Conservation (phyloP, 2,888 invertebrate species). For the Bombylius discolor region DNA sequence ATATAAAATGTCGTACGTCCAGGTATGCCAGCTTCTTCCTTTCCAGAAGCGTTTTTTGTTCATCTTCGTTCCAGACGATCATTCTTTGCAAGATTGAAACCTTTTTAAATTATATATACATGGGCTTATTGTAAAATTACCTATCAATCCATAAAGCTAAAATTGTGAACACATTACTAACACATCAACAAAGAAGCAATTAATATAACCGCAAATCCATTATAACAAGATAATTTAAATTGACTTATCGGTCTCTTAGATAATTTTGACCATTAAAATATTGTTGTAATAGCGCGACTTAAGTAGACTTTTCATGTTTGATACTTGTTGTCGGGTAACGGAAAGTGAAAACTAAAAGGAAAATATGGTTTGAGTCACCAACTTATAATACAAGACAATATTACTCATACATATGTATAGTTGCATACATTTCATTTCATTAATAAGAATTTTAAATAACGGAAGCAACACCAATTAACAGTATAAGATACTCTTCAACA, state of each 20-base stretch:
- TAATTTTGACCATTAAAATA: background rate
- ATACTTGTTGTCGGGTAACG: background rate
- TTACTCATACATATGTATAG: too few relatives aligned
- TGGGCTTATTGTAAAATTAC: background rate
- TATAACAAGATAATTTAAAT: conserved; percentile 8
- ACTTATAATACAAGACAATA: too few relatives aligned
- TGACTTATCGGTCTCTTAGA: conserved; percentile 6
- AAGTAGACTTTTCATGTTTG: too few relatives aligned
- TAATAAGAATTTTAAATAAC: background rate
- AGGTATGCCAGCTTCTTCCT: background rate
- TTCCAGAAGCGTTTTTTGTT: background rate
- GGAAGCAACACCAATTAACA: background rate
- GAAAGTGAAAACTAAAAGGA: background rate
- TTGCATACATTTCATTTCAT: too few relatives aligned
- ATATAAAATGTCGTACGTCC: background rate
- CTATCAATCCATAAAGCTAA: too few relatives aligned
- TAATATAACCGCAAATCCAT: conserved; percentile 8
- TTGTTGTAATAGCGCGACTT: background rate
- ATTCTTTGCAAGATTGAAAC: background rate
- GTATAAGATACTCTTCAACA: too few relatives aligned
- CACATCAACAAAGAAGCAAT: conserved; percentile 6
- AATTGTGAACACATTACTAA: background rate
- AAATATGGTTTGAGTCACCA: too few relatives aligned
- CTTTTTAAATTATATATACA: background rate
- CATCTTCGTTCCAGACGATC: background rate